phyloP scores from a whole-genome alignment of 1,140 invertebrate species.

The Pararge aegeria region DNA sequence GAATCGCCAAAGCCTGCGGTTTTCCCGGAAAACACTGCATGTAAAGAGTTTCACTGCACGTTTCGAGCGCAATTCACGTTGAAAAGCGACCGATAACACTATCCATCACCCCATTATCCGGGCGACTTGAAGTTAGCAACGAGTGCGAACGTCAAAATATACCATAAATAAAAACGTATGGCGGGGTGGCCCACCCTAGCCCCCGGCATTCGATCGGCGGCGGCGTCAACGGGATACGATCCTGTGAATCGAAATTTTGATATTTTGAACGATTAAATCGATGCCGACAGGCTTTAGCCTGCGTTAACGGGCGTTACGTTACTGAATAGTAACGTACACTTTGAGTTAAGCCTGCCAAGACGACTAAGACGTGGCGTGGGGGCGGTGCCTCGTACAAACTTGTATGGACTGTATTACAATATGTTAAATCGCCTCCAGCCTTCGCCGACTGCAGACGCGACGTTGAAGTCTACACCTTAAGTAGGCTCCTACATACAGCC shows the following conservation, averaged over 20 bases:
- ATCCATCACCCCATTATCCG: constrained; percentile 76
- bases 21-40: constrained; percentile 52
- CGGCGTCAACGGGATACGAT: constrained; percentile 38
- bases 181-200: constrained; percentile 51
- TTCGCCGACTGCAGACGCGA: constrained; percentile 49
- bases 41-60: constrained; percentile 40
- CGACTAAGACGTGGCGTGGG: constrained; percentile 38
- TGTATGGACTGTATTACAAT: constrained; percentile 47
- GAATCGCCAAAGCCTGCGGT: constrained; percentile 33
- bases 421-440: constrained; percentile 63
- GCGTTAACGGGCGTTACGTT: constrained; percentile 55
- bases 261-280: constrained; percentile 47
- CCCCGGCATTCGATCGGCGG: constrained; percentile 49
- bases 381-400: constrained; percentile 53
- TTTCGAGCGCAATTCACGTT: constrained; percentile 53
- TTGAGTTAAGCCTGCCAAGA: constrained; percentile 45
- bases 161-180: constrained; percentile 73
- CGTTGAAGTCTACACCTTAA: constrained; percentile 42
- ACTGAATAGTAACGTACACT: constrained; percentile 43
- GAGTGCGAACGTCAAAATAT: constrained; percentile 73
- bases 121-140: constrained; percentile 71
- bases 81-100: constrained; percentile 75
- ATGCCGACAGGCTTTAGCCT: constrained; percentile 54
- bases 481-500: constrained; percentile 46
- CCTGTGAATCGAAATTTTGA: constrained; percentile 48